Evolutionary conservation across 2,888 invertebrate genomes (phyloP).

Genomic region (Drosophila cyrtoloma): DNA sequence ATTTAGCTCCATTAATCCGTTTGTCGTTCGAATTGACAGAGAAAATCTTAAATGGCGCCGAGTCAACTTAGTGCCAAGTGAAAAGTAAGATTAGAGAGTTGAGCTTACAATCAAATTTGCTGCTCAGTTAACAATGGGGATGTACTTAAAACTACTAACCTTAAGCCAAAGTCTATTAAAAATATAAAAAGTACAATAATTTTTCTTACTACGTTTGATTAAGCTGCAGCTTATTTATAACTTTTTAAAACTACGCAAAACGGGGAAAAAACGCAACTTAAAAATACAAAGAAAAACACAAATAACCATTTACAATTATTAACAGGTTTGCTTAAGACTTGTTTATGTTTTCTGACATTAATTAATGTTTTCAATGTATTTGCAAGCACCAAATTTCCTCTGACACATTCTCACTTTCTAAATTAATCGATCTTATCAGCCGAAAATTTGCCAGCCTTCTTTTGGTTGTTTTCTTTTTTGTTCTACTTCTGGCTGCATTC

Average conservation of each 20-base stretch:
- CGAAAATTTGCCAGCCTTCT: constrained; percentile 20
- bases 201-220: background rate
- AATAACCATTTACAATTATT: background rate
- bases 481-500: constrained; percentile 18
- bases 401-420: constrained; percentile 38
- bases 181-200: background rate
- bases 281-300: background rate
- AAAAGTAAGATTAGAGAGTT: constrained; percentile 48
- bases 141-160: background rate
- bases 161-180: background rate
- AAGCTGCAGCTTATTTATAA: background rate
- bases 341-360: background rate
- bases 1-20: constrained; percentile 69
- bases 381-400: background rate
- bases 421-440: constrained; percentile 38
- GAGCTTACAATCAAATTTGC: constrained; percentile 17
- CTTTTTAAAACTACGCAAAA: background rate
- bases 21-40: constrained; percentile 50
- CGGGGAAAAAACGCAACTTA: background rate
- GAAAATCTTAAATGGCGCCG: constrained; percentile 38
- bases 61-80: constrained; percentile 24
- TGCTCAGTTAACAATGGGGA: background rate
- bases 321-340: background rate
- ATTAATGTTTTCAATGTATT: constrained; percentile 3
- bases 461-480: background rate